Base-by-base conservation (phyloP, 2,797 vertebrate genomes). In the Trachops cirrhosus region DNA sequence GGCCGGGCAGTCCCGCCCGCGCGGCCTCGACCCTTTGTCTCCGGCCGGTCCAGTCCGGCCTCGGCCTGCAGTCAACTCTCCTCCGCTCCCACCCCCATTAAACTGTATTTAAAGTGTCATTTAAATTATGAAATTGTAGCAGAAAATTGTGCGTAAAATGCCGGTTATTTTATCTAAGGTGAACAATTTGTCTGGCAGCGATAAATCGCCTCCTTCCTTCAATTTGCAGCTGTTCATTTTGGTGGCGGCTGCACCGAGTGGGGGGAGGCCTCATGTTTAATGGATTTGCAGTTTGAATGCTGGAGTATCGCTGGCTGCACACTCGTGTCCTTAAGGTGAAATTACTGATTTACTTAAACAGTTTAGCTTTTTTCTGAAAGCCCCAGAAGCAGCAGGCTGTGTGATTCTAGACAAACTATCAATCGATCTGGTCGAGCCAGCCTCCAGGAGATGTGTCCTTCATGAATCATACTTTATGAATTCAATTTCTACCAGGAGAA, bases 381-480 rank as follows among this genome's bases (percentile, higher is more conserved):
- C 98, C 98, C 97, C 98, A 98, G 99, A 99, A 99, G 99, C 99
- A 99, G 99, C 99, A 99, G 99, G 99, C 99, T 99, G 99, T 99
- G 99, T 99, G 99, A 99, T 99, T 99, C 99, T 99, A 99, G 99
- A 99, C 99, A 99, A 99, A 99, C 99, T 99, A 99, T 99, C 99
- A 99, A 99, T 99, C 99, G 99, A 99, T 99, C 99, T 99, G 98
- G 99, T 99, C 99, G 98, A 98, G 99, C 99, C 99, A 99, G 99
- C 99, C 99, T 99, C 98, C 99, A 99, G 99, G 99, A 99, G 99
- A 99, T 99, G 99, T 99, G 99, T 99, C 99, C 99, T 99, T 99
- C 99, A 99, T 99, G 99, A 99, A 99, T 99, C 99, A 99, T 99
- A 99, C 99, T 99, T 99, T 99, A 99, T 99, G 99, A 99, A 99